These are phyloP conservation scores for Scophthalmus maximus DNA, from an alignment of 2,113 vertebrate genomes.

Conservation along the genomic window DNA sequence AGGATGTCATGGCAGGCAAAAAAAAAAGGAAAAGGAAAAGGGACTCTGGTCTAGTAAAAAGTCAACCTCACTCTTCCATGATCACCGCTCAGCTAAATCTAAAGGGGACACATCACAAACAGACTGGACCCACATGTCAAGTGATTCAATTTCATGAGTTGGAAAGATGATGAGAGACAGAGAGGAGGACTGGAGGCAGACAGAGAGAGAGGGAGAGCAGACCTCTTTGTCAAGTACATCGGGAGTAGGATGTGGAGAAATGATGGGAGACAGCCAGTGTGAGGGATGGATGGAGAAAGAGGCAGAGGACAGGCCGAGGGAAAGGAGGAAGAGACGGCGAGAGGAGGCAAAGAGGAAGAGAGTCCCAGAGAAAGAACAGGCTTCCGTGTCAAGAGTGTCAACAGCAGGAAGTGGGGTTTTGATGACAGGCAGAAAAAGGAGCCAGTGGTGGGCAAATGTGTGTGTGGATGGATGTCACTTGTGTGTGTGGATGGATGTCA, in stretches of 20 bases:
- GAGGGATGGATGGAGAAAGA: conserved; percentile 20
- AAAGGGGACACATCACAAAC: conserved; percentile 11
- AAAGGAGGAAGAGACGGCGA: conserved; percentile 8
- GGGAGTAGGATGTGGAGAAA: conserved; percentile 21
- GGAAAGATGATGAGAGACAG: conserved; percentile 31
- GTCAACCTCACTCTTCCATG: background rate
- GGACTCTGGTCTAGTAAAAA: background rate
- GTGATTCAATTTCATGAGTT: conserved; percentile 23
- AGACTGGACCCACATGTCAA: conserved; percentile 12
- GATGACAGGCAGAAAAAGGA: conserved; percentile 29
- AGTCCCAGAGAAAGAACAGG: conserved; percentile 41
- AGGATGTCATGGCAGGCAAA: background rate
- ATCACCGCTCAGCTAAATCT: conserved; percentile 3
- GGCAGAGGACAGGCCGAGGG: conserved; percentile 11
- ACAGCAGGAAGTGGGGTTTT: conserved; percentile 24
- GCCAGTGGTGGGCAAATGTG: background rate
- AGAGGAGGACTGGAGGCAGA: conserved; percentile 5
- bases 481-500: conserved; percentile 13
- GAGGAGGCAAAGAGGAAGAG: conserved; percentile 18
- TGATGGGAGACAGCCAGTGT: conserved; percentile 32
- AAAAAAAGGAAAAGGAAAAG: too few species aligned
- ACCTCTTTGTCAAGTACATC: conserved; percentile 38
- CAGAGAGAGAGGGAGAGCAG: conserved; percentile 10
- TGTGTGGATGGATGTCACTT: conserved; percentile 12
- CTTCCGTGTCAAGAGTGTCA: conserved; percentile 21